These are phyloP conservation scores for Thysanoteuthis rhombus DNA, from an alignment of 2,888 invertebrate genomes.

Conservation along the genomic window DNA sequence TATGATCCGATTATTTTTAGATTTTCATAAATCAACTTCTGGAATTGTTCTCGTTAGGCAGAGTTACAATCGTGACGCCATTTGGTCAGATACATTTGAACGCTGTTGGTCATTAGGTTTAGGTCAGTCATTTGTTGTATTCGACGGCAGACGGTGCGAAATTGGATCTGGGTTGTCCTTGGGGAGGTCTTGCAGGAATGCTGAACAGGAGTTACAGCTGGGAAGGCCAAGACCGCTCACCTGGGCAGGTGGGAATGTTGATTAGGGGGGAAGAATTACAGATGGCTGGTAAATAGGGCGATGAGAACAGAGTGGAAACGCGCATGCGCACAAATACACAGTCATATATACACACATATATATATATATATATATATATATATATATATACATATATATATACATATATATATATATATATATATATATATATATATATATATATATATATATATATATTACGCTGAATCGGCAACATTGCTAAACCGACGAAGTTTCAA, in stretches of 20 bases:
- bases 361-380: not conserved
- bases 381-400: not conserved
- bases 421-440: not conserved
- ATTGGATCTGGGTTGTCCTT: not conserved
- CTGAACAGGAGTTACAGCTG: no score
- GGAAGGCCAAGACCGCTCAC: not conserved
- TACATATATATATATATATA: constrained; percentile 1
- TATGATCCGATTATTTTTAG: no score
- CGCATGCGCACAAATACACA: not conserved
- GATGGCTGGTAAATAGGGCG: not conserved
- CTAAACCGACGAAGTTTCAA: no score
- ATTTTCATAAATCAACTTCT: no score
- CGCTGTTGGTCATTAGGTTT: no score
- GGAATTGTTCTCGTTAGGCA: no score
- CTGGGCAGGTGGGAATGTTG: not conserved
- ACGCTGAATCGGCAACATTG: no score
- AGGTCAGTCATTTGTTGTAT: not conserved
- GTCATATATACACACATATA: not conserved
- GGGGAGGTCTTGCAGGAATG: no score
- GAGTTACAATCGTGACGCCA: no score
- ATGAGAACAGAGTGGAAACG: not conserved
- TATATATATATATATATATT: not conserved
- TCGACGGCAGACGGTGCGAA: not conserved
- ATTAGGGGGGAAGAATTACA: not conserved
- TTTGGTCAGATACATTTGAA: no score